Conservation (phyloP, 2,113 vertebrate genomes). For the Nesogale talazaci region DNA sequence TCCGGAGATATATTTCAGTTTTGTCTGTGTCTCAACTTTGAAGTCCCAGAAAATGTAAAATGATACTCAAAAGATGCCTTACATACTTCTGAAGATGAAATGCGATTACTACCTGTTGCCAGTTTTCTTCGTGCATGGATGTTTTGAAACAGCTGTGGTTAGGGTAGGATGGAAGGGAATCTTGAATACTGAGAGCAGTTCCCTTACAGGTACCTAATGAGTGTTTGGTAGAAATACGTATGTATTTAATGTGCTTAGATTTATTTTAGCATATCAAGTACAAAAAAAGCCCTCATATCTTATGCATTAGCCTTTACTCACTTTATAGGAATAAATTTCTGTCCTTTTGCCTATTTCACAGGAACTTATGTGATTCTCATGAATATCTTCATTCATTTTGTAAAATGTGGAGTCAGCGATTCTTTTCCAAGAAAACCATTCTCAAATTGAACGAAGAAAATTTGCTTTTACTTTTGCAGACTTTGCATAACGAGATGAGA, state of each 20-base stretch:
- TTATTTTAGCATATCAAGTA: slow-evolving; percentile 31
- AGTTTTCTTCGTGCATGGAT: not conserved
- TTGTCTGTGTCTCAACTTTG: not conserved
- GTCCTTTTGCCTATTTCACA: slow-evolving; percentile 22
- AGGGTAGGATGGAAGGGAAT: not conserved
- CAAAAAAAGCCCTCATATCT: not conserved
- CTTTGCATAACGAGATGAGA: slow-evolving; percentile 82
- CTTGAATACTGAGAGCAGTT: not conserved
- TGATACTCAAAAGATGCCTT: not conserved
- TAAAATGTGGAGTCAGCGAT: not conserved
- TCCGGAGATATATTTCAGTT: not conserved
- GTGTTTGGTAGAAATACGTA: not conserved
- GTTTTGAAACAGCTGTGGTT: not conserved
- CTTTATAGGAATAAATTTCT: slow-evolving; percentile 22
- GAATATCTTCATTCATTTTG: slow-evolving; percentile 60
- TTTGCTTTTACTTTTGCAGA: slow-evolving; percentile 81
- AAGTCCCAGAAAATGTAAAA: not conserved
- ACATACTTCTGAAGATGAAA: not conserved
- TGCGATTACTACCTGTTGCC: not conserved
- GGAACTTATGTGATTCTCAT: not conserved
- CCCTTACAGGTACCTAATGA: not conserved
- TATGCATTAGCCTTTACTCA: slow-evolving; percentile 32
- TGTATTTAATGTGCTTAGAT: not conserved
- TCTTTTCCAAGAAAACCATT: slow-evolving; percentile 6
- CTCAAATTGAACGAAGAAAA: slow-evolving; percentile 15